phyloP scores from a whole-genome alignment of 1,140 invertebrate genomes.

The Listronotus bonariensis region DNA sequence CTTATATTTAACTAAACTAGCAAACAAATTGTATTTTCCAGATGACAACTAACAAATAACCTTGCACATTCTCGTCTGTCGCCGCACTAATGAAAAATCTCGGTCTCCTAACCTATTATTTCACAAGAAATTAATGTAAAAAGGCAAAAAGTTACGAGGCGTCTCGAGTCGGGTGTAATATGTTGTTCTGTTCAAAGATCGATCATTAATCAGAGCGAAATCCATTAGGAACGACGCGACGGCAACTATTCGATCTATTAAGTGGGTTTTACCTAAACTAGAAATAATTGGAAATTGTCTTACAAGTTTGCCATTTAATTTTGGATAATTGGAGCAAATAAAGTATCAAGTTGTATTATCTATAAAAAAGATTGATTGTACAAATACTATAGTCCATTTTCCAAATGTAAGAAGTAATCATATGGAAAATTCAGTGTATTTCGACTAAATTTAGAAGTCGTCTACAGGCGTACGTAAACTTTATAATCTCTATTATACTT shows the following conservation, averaged over 20 bases:
- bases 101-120: constrained; percentile 29
- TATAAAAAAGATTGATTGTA: too few species aligned
- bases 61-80: constrained; percentile 18
- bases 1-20: constrained; percentile 1
- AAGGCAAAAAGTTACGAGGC: constrained; percentile 26
- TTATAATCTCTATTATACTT: too few species aligned
- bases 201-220: constrained; percentile 34
- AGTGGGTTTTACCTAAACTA: constrained; percentile 35
- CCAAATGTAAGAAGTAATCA: too few species aligned
- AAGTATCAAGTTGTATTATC: not conserved
- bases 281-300: constrained; percentile 35
- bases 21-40: constrained; percentile 13
- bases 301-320: constrained; percentile 21
- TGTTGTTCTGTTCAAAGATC: constrained; percentile 26
- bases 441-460: too few species aligned
- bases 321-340: constrained; percentile 7
- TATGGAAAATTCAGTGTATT: too few species aligned
- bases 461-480: too few species aligned
- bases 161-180: constrained; percentile 25
- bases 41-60: constrained; percentile 16
- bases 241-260: constrained; percentile 33
- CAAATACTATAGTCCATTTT: too few species aligned
- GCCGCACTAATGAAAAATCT: constrained; percentile 28
- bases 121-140: constrained; percentile 27
- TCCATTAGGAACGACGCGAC: constrained; percentile 29